Evolutionary conservation across 2,797 vertebrate genomes (phyloP).

Genomic region (Leontopithecus rosalia): DNA sequence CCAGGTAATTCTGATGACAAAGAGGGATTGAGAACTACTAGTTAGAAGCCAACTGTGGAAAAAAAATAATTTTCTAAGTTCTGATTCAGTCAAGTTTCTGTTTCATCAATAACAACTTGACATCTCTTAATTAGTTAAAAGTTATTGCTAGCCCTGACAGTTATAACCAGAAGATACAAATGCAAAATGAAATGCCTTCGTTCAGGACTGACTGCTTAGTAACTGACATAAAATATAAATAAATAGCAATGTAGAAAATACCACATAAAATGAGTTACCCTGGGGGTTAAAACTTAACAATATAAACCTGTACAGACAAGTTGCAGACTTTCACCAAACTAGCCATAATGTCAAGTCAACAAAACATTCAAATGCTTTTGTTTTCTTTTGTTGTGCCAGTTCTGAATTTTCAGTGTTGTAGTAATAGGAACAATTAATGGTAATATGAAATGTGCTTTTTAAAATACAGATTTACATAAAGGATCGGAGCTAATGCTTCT

Average conservation of each 20-base stretch:
- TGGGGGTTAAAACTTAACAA: slow-evolving; percentile 62
- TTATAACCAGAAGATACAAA: slow-evolving; percentile 75
- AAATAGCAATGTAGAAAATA: slow-evolving; percentile 74
- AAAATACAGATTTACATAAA: slow-evolving; percentile 54
- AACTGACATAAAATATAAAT: slow-evolving; percentile 78
- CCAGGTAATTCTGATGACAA: not conserved
- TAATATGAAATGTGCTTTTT: slow-evolving; percentile 37
- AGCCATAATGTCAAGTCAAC: not conserved
- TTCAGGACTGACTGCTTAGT: slow-evolving; percentile 79
- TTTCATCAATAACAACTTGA: slow-evolving; percentile 1
- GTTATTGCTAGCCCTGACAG: not conserved
- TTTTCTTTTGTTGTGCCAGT: slow-evolving; percentile 12
- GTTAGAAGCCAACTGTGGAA: not conserved
- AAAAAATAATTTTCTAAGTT: not conserved
- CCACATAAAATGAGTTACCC: slow-evolving; percentile 70
- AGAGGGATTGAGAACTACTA: not conserved
- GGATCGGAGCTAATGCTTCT: slow-evolving; percentile 33
- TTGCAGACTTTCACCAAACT: slow-evolving; percentile 44
- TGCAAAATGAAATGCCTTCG: slow-evolving; percentile 75
- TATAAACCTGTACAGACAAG: slow-evolving; percentile 66
- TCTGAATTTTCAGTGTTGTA: not conserved
- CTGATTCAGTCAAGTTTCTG: slow-evolving; percentile 46
- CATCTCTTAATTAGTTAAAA: slow-evolving; percentile 40
- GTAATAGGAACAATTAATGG: slow-evolving; percentile 42
- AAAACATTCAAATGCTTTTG: not conserved